Evolutionary conservation across 2,888 invertebrate species (phyloP).

Genomic region (Lumbricus terrestris): DNA sequence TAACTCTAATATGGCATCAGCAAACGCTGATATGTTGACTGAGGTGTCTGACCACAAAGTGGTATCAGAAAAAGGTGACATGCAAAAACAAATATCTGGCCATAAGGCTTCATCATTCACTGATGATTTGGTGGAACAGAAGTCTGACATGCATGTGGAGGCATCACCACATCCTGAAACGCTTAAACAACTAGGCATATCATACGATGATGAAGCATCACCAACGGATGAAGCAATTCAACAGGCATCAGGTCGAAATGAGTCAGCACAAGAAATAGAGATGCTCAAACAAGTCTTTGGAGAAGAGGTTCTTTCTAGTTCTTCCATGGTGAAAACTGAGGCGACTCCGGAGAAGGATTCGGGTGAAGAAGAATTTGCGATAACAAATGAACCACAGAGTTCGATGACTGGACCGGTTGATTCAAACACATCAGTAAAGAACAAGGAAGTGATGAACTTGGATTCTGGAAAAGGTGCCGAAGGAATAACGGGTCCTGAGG

Average conservation of each 20-base stretch:
- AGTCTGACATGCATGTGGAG: too few relatives aligned
- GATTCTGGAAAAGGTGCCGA: not conserved
- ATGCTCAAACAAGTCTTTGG: not conserved
- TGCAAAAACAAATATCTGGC: too few relatives aligned
- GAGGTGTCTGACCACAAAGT: too few relatives aligned
- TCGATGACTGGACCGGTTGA: not conserved
- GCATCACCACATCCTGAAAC: too few relatives aligned
- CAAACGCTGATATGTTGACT: not conserved
- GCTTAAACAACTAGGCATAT: too few relatives aligned
- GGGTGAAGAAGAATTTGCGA: not conserved
- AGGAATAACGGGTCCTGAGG: not conserved
- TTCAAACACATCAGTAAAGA: not conserved
- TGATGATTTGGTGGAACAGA: too few relatives aligned
- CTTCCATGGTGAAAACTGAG: not conserved
- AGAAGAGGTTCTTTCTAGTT: not conserved
- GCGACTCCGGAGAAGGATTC: not conserved
- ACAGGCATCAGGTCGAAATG: not conserved
- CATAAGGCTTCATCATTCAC: too few relatives aligned
- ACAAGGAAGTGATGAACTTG: not conserved
- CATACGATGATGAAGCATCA: too few relatives aligned
- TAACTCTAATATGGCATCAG: not conserved
- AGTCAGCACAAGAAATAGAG: not conserved
- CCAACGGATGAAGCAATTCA: too few relatives aligned
- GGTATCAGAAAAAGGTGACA: too few relatives aligned
- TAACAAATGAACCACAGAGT: not conserved